Evolutionary conservation across 1,140 invertebrate species (phyloP).

Genomic region (Eumaeus atala): DNA sequence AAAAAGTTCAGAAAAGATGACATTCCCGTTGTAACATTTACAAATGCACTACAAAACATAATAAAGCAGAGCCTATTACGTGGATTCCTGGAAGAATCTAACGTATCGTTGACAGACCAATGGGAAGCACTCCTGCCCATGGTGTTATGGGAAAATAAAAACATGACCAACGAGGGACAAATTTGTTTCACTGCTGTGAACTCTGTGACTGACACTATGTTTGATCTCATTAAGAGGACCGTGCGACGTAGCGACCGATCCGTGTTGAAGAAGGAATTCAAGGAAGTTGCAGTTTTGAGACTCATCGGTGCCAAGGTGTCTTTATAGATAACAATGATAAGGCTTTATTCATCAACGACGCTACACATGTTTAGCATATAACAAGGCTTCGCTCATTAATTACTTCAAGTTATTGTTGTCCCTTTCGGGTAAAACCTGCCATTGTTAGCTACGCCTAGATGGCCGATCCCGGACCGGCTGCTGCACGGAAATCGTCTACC

Average conservation of each 20-base stretch:
- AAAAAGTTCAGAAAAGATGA: slow-evolving; percentile 25
- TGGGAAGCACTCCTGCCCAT: slow-evolving; percentile 54
- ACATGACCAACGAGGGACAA: slow-evolving; percentile 47
- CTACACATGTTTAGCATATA: no score
- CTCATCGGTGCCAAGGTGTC: slow-evolving; percentile 48
- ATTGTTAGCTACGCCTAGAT: no score
- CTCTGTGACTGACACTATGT: slow-evolving; percentile 50
- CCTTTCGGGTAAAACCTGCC: no score
- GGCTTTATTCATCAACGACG: no score
- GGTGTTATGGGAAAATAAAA: slow-evolving; percentile 56
- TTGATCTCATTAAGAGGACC: slow-evolving; percentile 46
- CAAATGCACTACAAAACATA: slow-evolving; percentile 45
- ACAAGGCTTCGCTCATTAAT: no score
- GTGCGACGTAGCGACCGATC: slow-evolving; percentile 36
- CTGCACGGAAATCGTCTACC: no score
- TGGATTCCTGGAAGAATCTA: slow-evolving; percentile 46
- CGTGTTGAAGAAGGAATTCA: slow-evolving; percentile 41
- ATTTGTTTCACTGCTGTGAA: slow-evolving; percentile 47
- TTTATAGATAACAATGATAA: no score
- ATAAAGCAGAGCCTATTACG: slow-evolving; percentile 47
- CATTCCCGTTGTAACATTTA: slow-evolving; percentile 36
- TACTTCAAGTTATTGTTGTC: no score
- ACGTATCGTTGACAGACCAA: slow-evolving; percentile 44
- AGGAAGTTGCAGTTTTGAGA: slow-evolving; percentile 40
- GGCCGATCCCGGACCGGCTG: no score